Percentiles rank a stretch among this genome's conserved stretches.
These are phyloP conservation scores for Heliconius cydno DNA, from an alignment of 2,888 invertebrate genomes.

Conservation along the genomic window DNA sequence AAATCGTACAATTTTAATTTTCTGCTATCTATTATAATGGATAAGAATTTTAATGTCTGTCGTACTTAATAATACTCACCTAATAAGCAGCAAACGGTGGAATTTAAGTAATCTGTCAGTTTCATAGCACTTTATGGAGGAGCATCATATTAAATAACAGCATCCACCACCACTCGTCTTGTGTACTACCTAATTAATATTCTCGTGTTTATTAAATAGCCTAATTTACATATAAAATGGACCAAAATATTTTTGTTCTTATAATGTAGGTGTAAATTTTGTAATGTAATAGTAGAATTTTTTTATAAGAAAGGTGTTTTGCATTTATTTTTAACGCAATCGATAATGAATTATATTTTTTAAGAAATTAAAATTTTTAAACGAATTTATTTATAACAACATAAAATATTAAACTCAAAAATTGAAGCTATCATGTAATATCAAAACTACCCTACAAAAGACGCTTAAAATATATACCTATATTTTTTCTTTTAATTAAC, in stretches of 20 bases:
- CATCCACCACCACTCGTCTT: slow-evolving; percentile 49
- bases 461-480: background rate
- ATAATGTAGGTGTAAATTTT: background rate
- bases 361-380: no score
- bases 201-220: slow-evolving; percentile 48
- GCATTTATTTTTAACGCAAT: no score
- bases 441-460: background rate
- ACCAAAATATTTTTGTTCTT: background rate
- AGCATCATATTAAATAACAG: slow-evolving; percentile 52
- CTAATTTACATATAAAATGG: slow-evolving; percentile 25
- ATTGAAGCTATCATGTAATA: background rate
- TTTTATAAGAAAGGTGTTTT: no score
- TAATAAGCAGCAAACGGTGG: slow-evolving; percentile 60
- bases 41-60: slow-evolving; percentile 14
- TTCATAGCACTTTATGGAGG: slow-evolving; percentile 53
- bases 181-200: slow-evolving; percentile 53
- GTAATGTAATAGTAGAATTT: background rate
- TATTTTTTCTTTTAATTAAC: slow-evolving; percentile 12
- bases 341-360: no score
- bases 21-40: background rate
- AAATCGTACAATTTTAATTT: background rate
- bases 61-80: slow-evolving; percentile 56
- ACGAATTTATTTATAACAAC: no score
- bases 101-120: slow-evolving; percentile 63
- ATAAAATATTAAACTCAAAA: no score